phyloP scores from a whole-genome alignment of 2,113 vertebrate species.

The Caretta caretta region DNA sequence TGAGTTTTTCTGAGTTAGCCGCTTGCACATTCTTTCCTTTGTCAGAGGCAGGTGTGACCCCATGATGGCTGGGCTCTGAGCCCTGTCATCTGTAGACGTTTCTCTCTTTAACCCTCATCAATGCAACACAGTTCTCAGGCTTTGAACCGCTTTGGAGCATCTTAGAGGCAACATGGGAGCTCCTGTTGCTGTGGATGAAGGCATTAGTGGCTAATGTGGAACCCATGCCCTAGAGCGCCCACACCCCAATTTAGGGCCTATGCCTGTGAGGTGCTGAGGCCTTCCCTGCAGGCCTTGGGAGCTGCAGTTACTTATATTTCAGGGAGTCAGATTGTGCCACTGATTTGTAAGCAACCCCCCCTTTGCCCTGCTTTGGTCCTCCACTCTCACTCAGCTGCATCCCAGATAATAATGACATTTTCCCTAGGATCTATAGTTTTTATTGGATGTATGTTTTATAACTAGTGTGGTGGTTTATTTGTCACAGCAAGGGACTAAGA shows the following conservation, averaged over 20 bases:
- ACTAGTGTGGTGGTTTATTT: not conserved
- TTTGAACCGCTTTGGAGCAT: not conserved
- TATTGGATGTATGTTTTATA: not conserved
- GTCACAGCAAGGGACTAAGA: not conserved
- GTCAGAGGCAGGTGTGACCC: not conserved
- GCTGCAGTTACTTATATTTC: not conserved
- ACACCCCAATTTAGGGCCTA: not conserved
- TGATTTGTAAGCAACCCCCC: not conserved
- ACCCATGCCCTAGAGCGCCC: not conserved
- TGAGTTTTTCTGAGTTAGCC: not conserved
- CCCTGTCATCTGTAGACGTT: slow-evolving; percentile 9
- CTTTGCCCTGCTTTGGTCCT: not conserved
- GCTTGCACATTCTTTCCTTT: not conserved
- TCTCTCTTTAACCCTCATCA: not conserved
- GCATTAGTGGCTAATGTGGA: not conserved
- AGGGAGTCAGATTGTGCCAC: not conserved
- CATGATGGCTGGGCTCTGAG: rapidly evolving
- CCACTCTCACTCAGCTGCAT: not conserved
- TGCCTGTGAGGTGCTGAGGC: not conserved
- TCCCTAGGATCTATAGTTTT: not conserved
- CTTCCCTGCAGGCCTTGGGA: not conserved
- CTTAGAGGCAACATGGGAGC: not conserved
- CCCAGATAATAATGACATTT: not conserved
- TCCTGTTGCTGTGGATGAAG: slow-evolving; percentile 10
- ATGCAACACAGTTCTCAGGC: not conserved